Conservation (phyloP, 2,888 invertebrate genomes). For the Drosophila parthenogenetica region DNA sequence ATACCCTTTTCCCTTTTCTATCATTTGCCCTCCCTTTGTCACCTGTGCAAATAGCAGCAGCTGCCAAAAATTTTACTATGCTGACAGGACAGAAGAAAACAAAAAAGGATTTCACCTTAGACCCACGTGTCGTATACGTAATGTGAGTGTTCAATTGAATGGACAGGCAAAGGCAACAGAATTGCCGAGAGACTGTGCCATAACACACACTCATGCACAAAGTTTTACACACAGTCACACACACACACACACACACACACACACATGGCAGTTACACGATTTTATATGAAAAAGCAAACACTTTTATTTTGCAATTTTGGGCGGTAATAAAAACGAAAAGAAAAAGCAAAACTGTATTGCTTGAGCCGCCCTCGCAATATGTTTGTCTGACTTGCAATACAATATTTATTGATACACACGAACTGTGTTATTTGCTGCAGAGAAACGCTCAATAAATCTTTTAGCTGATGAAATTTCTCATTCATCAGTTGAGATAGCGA, state of each 20-base stretch:
- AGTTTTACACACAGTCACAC: neutral
- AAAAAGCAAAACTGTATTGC: slow-evolving; percentile 17
- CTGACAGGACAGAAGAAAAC: slow-evolving; percentile 46
- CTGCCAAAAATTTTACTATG: slow-evolving; percentile 54
- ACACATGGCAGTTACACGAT: neutral
- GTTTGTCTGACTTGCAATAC: slow-evolving; percentile 40
- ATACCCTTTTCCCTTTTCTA: neutral
- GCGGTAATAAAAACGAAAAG: slow-evolving; percentile 20
- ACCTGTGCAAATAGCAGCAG: slow-evolving; percentile 37
- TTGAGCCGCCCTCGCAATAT: slow-evolving; percentile 42
- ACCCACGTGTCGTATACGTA: slow-evolving; percentile 63
- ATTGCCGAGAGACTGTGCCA: slow-evolving; percentile 38
- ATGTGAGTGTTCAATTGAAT: slow-evolving; percentile 62
- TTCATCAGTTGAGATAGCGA: slow-evolving; percentile 7
- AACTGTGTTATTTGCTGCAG: slow-evolving; percentile 22
- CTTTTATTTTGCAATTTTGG: slow-evolving; percentile 28
- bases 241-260: neutral
- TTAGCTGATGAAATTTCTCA: slow-evolving; percentile 42
- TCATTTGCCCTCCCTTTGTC: neutral
- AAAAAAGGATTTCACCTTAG: slow-evolving; percentile 47
- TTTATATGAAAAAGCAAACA: slow-evolving; percentile 9
- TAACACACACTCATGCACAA: slow-evolving; percentile 16
- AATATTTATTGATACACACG: slow-evolving; percentile 36
- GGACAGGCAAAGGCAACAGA: slow-evolving; percentile 58
- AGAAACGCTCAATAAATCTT: slow-evolving; percentile 30